Percentiles rank a stretch among this genome's conserved stretches.
Evolutionary conservation across 2,888 invertebrate species (phyloP).

Genomic region (Eristalinus aeneus): DNA sequence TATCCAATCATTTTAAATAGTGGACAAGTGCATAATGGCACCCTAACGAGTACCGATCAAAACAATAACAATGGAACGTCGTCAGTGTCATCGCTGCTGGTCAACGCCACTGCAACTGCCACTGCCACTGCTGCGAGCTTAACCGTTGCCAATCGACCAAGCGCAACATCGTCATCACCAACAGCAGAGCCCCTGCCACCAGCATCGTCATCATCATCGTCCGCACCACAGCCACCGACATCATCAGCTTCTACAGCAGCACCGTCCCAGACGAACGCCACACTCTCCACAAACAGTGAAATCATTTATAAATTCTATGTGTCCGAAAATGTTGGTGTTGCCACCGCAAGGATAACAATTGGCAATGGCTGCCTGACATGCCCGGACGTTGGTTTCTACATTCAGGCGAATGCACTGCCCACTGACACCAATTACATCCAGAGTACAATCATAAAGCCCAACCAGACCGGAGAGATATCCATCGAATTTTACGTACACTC

Average conservation of each 20-base stretch:
- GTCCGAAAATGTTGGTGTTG: conserved; percentile 77
- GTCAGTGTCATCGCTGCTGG: background rate
- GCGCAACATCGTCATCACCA: conserved; percentile 79
- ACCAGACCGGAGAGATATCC: conserved; percentile 79
- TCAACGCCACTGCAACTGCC: conserved; percentile 48
- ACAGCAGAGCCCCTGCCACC: conserved; percentile 72
- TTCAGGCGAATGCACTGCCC: conserved; percentile 83
- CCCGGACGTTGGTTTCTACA: conserved; percentile 80
- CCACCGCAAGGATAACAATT: conserved; percentile 77
- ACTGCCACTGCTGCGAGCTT: conserved; percentile 25
- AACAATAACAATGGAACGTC: conserved; percentile 71
- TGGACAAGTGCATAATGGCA: conserved; percentile 76
- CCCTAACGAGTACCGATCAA: conserved; percentile 76
- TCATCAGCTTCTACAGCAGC: background rate
- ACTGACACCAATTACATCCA: conserved; percentile 81
- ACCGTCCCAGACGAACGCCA: conserved; percentile 42
- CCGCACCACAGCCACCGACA: conserved; percentile 72
- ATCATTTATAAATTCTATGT: conserved; percentile 82
- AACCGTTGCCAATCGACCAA: conserved; percentile 72
- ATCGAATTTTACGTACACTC: conserved; percentile 83
- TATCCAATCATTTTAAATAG: conserved; percentile 78
- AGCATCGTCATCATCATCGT: conserved; percentile 72
- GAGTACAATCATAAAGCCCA: conserved; percentile 81
- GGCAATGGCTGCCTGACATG: conserved; percentile 80
- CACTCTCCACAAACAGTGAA: conserved; percentile 75